A percentile compares a stretch with the other conserved stretches of the same genome.
phyloP scores from a whole-genome alignment of 2,113 vertebrate genomes.

The Myrmophylax atrothorax region DNA sequence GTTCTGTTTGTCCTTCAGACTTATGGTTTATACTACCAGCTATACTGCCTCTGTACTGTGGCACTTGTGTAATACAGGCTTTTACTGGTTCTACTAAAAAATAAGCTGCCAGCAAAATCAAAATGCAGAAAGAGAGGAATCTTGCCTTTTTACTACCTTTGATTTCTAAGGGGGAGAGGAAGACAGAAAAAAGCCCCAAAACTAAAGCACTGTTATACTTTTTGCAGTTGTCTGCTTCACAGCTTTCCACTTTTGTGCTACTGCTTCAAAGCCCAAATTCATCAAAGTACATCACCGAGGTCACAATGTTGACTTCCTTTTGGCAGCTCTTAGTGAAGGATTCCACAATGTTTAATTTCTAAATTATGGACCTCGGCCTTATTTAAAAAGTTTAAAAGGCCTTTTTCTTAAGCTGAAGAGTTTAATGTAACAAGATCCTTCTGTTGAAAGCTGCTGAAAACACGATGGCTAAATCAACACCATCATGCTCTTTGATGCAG shows the following conservation, averaged over 20 bases:
- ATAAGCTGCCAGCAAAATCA: constrained; percentile 12
- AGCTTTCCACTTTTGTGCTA: constrained; percentile 2
- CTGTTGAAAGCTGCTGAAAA: constrained; percentile 17
- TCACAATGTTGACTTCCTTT: constrained; percentile 13
- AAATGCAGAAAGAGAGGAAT: not conserved
- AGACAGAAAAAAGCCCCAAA: fast-evolving
- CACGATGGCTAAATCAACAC: constrained; percentile 21
- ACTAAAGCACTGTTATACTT: not conserved
- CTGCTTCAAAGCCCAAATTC: constrained; percentile 42
- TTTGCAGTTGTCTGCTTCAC: not conserved
- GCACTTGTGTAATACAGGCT: not conserved
- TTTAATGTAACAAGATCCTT: constrained; percentile 8
- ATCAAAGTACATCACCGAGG: not conserved
- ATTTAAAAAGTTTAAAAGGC: constrained; percentile 7
- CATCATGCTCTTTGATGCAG: not conserved
- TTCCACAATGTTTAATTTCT: not conserved
- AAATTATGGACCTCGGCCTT: not conserved
- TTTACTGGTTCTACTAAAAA: not conserved
- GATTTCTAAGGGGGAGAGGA: not conserved
- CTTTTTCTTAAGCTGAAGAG: not conserved
- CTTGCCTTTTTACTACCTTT: constrained; percentile 22
- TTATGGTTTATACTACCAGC: not conserved
- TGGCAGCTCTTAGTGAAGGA: not conserved
- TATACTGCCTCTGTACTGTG: not conserved
- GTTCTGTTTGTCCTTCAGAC: not conserved